Conservation (phyloP, 2,797 vertebrate genomes). For the Cryptoblepharus egeriae region DNA sequence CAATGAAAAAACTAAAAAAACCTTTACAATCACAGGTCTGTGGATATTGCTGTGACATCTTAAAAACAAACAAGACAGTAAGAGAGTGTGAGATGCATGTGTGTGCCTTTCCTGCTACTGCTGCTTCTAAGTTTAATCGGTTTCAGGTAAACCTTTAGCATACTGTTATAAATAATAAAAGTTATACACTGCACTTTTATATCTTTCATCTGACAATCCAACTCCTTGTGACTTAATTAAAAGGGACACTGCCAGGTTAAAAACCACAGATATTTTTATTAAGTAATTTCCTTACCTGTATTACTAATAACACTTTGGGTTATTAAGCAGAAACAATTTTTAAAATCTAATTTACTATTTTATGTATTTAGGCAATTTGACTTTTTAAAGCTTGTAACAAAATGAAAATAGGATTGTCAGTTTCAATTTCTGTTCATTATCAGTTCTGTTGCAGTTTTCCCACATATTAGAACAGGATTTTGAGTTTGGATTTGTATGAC, state of each 20-base stretch:
- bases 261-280: slow-evolving; percentile 72
- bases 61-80: background rate
- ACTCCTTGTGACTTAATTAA: slow-evolving; percentile 75
- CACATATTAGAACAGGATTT: slow-evolving; percentile 46
- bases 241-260: slow-evolving; percentile 72
- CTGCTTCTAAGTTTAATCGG: slow-evolving; percentile 68
- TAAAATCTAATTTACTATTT: slow-evolving; percentile 71
- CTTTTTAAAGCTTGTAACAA: slow-evolving; percentile 54
- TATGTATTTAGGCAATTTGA: slow-evolving; percentile 67
- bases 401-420: slow-evolving; percentile 64
- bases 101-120: slow-evolving; percentile 61
- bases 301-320: slow-evolving; percentile 70
- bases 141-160: slow-evolving; percentile 69
- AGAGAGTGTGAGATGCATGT: slow-evolving; percentile 10
- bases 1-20: no score
- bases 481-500: slow-evolving; percentile 47
- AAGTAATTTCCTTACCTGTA: slow-evolving; percentile 76
- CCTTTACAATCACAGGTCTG: background rate
- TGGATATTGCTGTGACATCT: background rate
- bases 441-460: slow-evolving; percentile 56
- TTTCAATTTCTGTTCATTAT: slow-evolving; percentile 63
- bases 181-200: slow-evolving; percentile 69
- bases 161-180: slow-evolving; percentile 74
- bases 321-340: slow-evolving; percentile 73
- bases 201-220: slow-evolving; percentile 71